Percentiles rank a stretch among this genome's conserved stretches.
These are phyloP conservation scores for Sericinus montela DNA, from an alignment of 2,888 invertebrate genomes.

Conservation along the genomic window DNA sequence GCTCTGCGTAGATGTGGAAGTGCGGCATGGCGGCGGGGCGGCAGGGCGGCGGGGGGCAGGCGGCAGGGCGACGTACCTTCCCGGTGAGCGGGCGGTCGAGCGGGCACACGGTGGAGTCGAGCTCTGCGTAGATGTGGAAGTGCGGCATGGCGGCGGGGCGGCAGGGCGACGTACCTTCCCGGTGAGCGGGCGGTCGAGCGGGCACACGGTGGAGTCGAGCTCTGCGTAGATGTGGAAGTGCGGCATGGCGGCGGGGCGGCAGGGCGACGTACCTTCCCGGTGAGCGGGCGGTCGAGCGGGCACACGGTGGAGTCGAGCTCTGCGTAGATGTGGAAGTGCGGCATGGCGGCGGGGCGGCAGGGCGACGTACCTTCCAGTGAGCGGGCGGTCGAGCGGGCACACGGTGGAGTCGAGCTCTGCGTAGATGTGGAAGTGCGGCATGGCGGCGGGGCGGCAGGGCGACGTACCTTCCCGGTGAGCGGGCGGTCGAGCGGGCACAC, in stretches of 20 bases:
- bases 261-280: conserved; percentile 59
- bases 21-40: no score
- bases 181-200: no score
- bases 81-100: conserved; percentile 89
- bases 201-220: no score
- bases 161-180: no score
- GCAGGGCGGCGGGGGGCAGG: conserved; percentile 91
- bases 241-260: conserved; percentile 96
- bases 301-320: conserved; percentile 81
- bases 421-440: conserved; percentile 97
- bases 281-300: conserved; percentile 83
- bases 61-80: conserved; percentile 62
- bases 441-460: conserved; percentile 89
- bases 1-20: no score
- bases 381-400: no score
- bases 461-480: conserved; percentile 89
- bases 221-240: conserved; percentile 79
- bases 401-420: no score
- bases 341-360: conserved; percentile 98
- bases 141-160: conserved; percentile 83
- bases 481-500: conserved; percentile 97
- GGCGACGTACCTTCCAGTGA: no score
- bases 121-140: conserved; percentile 89
- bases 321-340: conserved; percentile 93
- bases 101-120: conserved; percentile 88